phyloP scores from a whole-genome alignment of 2,888 invertebrate genomes.

The Lypha dubia region DNA sequence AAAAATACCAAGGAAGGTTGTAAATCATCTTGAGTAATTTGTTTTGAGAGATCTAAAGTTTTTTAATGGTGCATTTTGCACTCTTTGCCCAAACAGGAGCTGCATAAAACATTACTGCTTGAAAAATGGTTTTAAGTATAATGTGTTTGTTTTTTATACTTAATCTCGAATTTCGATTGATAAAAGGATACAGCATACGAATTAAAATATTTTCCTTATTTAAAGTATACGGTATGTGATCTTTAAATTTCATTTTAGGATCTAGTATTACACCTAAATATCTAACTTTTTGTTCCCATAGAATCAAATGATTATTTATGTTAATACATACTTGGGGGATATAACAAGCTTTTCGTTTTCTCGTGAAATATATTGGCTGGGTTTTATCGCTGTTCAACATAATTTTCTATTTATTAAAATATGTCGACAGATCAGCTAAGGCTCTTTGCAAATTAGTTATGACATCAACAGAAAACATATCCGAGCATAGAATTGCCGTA shows the following conservation, averaged over 20 bases:
- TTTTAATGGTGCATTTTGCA: not conserved
- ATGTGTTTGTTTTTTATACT: not conserved
- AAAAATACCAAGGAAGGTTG: not conserved
- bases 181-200: not conserved
- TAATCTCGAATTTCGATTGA: not conserved
- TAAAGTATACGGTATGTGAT: not conserved
- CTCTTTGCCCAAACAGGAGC: not conserved
- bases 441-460: constrained; percentile 3
- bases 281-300: not conserved
- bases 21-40: not conserved
- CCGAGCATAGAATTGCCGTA: constrained; percentile 11
- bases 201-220: not conserved
- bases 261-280: not conserved
- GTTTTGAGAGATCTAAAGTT: not conserved
- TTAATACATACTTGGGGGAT: too few relatives aligned
- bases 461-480: not conserved
- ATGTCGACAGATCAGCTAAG: not conserved
- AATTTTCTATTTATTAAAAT: constrained; percentile 15
- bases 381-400: constrained; percentile 5
- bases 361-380: constrained; percentile 13
- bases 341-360: constrained; percentile 5
- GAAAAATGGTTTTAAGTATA: constrained; percentile 2
- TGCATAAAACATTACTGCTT: not conserved
- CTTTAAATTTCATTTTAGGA: not conserved
- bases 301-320: too few relatives aligned